Base-by-base conservation (phyloP, 2,797 vertebrate species). In the Loriculus beryllinus region DNA sequence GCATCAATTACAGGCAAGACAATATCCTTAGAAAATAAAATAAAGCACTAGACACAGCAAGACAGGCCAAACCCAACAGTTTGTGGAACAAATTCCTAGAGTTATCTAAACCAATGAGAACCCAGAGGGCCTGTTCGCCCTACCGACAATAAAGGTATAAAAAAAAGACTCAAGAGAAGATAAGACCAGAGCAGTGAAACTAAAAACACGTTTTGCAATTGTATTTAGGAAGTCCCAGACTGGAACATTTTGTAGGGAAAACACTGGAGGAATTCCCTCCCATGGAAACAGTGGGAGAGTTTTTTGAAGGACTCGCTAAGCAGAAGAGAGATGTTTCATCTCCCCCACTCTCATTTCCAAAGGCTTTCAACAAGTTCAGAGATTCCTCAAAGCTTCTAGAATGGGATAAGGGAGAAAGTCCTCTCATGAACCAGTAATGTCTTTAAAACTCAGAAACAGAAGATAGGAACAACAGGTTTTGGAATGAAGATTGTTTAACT, bases 71-170 rank as follows among this genome's bases (percentile, higher is more conserved):
- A 94, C 40, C 4, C 82, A 96, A 96, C 83, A 94, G 91, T 71
- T 45, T 92, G 89, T 91, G 89, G 71, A 96, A 92, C 84, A 92
- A 85, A 96, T 95, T 96, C 92, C 92, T 95, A 0, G 25, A 91
- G 85, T 86, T 96, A 94, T 94, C 91, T 92, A 88, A 82, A 83
- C 62, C 71, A 80, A 52, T 52, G 84, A 85, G 89, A 89, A 82
- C 29, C 22, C 29, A 64, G 89, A 54, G 37, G 83, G 37, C 28
- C 81, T 79, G 77, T 33, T 92, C 64, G 76, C 60, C 23, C 72
- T 68, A 51, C 31, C 39, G 52, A 84, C 82, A 85, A 90, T 19
- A 62, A 94, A 87, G 78, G 76, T 87, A 77, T 39, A 29, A 89
- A 93, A 70, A 68, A 92, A 89, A 69, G 51, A 16, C 81, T 70